A percentile compares a stretch with the other conserved stretches of the same genome.
These are phyloP conservation scores for Caenorhabditis wallacei DNA, from an alignment of 2,888 invertebrate genomes.

Conservation along the genomic window DNA sequence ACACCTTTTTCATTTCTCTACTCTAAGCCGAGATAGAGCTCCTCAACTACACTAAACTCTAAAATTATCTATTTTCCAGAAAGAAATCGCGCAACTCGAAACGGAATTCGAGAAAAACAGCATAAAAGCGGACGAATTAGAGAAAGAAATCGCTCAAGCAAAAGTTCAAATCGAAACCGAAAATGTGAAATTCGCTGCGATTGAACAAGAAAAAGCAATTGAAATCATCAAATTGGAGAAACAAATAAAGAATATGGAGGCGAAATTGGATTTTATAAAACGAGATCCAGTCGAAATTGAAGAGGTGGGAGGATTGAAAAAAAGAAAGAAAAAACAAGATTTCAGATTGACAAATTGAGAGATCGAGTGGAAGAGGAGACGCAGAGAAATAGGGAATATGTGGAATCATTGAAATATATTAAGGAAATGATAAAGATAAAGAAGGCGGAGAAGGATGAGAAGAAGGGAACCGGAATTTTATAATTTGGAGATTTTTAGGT, in stretches of 20 bases:
- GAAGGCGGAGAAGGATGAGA: conserved; percentile 31
- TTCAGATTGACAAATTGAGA: conserved; percentile 50
- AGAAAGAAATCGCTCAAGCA: conserved; percentile 39
- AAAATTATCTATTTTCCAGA: no score
- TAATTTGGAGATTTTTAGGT: no score
- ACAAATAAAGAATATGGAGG: conserved; percentile 42
- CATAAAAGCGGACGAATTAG: conserved; percentile 24
- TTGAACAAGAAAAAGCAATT: conserved; percentile 55
- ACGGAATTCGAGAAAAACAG: conserved; percentile 36
- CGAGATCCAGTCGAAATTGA: conserved; percentile 41
- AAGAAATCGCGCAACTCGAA: conserved; percentile 49
- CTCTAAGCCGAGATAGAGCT: no score
- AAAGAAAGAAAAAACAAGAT: not conserved
- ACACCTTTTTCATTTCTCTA: no score
- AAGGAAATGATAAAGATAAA: conserved; percentile 24
- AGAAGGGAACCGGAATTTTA: conserved; percentile 1
- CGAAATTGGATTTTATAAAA: conserved; percentile 46
- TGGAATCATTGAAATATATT: conserved; percentile 23
- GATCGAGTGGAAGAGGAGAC: conserved; percentile 34
- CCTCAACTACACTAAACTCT: no score
- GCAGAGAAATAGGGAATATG: conserved; percentile 20
- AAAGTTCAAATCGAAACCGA: conserved; percentile 48
- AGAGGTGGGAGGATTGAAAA: conserved; percentile 12
- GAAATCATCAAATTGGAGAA: conserved; percentile 51
- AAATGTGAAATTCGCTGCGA: conserved; percentile 57